These are phyloP conservation scores for Sesamia inferens DNA, from an alignment of 2,888 invertebrate species.

Conservation along the genomic window DNA sequence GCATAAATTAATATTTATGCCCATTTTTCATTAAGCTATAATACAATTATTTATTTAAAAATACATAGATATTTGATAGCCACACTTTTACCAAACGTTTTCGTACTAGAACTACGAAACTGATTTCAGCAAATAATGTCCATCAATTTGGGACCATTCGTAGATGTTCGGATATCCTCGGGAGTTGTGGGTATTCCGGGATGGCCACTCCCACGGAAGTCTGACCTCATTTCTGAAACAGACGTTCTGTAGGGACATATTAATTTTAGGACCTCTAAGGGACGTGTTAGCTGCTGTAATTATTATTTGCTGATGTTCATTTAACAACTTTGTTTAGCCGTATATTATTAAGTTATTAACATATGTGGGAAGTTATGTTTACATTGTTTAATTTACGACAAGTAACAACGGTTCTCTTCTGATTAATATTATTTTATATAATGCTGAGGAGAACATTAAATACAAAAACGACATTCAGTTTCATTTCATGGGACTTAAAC, in stretches of 20 bases:
- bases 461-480: background rate
- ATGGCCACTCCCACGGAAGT: background rate
- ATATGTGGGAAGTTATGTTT: background rate
- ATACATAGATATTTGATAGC: background rate
- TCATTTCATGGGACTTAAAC: background rate
- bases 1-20: no score
- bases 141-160: conserved; percentile 26
- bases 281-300: conserved; percentile 4
- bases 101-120: conserved; percentile 16
- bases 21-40: no score
- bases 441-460: background rate
- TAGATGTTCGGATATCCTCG: conserved; percentile 13
- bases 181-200: conserved; percentile 28
- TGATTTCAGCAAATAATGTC: conserved; percentile 39
- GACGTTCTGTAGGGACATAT: conserved; percentile 15
- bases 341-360: background rate
- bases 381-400: background rate
- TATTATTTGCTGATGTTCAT: conserved; percentile 19
- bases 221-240: conserved; percentile 41
- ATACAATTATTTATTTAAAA: no score
- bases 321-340: conserved; percentile 2
- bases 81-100: background rate
- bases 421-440: background rate
- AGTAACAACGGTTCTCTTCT: background rate
- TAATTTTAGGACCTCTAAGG: conserved; percentile 7